Percentiles rank a stretch among this genome's conserved stretches.
Conservation (phyloP, 30 jellyfish, hydroid and myxozoan species). For the Phacellophora camtschatica region DNA sequence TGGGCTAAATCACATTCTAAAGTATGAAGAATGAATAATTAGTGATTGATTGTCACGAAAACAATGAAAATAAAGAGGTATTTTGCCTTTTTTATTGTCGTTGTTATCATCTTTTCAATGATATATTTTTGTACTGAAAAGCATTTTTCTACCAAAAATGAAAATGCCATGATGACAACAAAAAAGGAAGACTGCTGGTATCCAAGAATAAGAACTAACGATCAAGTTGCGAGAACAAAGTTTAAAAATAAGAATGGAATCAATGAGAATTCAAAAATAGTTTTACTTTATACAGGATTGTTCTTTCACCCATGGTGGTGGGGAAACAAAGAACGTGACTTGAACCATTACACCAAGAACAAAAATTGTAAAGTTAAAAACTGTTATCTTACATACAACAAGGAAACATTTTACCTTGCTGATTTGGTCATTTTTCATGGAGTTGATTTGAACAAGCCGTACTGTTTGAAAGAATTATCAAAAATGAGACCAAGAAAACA, state of each 20-base stretch:
- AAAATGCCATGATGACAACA: no score
- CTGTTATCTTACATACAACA: constrained; percentile 81
- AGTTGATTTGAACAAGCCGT: constrained; percentile 80
- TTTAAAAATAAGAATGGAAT: background rate
- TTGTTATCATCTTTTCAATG: no score
- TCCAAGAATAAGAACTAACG: background rate
- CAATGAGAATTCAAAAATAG: constrained; percentile 23
- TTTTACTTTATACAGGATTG: constrained; percentile 78
- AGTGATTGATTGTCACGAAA: no score
- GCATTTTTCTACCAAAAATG: no score
- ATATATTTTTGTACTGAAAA: background rate
- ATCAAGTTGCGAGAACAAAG: background rate
- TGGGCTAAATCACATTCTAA: no score
- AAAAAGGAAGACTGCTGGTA: background rate
- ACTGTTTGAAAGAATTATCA: constrained; percentile 43
- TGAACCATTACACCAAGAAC: constrained; percentile 59
- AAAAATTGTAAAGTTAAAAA: constrained; percentile 60
- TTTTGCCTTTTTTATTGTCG: background rate
- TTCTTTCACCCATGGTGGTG: constrained; percentile 84
- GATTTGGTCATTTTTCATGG: constrained; percentile 95
- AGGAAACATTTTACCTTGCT: constrained; percentile 47
- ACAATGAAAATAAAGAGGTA: background rate
- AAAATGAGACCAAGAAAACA: constrained; percentile 57
- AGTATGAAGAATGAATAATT: no score
- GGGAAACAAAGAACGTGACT: constrained; percentile 26